Conservation (phyloP, 2,888 invertebrate species). For the Tetanocera ferruginea region DNA sequence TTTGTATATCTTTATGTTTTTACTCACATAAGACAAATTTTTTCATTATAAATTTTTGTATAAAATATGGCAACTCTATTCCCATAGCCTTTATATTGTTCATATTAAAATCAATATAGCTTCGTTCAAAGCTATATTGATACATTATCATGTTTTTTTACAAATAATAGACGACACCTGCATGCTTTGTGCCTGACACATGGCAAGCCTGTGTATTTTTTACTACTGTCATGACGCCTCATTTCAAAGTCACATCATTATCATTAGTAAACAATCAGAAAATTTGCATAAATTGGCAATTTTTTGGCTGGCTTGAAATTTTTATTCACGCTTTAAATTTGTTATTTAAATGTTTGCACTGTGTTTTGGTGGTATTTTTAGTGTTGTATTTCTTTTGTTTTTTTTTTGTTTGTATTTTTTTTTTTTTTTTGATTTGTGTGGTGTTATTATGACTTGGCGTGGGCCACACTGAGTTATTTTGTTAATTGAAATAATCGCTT, state of each 20-base stretch:
- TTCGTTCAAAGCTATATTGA: neutral
- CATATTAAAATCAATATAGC: too few relatives aligned
- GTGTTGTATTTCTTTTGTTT: neutral
- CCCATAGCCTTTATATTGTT: neutral
- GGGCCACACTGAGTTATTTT: slow-evolving; percentile 6
- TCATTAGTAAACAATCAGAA: neutral
- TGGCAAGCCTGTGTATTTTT: neutral
- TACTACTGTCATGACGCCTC: neutral
- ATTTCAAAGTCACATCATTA: neutral
- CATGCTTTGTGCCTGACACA: neutral
- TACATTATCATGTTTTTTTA: neutral
- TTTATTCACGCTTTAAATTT: neutral
- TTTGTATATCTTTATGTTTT: too few relatives aligned
- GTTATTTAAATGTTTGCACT: neutral
- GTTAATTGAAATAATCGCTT: slow-evolving; percentile 5
- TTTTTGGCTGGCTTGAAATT: slow-evolving; percentile 8
- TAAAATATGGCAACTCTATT: neutral
- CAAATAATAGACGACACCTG: neutral
- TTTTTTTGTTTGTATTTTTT: neutral
- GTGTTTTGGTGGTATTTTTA: neutral
- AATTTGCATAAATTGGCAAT: slow-evolving; percentile 11
- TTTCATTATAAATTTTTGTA: neutral
- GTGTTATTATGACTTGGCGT: neutral
- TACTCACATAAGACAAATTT: too few relatives aligned
- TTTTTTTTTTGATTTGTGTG: neutral